These are phyloP conservation scores for Diacarnus erythraeanus DNA, from an alignment of 37 sponge, comb jelly and placozoan genomes.

Conservation along the genomic window DNA sequence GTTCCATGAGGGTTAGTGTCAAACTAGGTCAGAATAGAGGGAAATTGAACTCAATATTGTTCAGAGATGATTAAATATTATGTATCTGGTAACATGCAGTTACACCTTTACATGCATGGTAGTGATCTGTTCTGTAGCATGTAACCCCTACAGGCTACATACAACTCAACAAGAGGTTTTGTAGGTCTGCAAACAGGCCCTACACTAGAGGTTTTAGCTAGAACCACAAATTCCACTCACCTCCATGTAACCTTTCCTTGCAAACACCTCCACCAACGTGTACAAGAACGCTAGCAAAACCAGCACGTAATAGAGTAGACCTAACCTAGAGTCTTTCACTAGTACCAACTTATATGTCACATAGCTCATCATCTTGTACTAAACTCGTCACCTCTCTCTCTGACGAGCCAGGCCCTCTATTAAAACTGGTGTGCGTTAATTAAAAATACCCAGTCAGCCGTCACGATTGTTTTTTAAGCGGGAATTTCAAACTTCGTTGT, in stretches of 20 bases:
- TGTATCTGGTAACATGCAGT: too few relatives aligned
- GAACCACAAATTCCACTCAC: slow-evolving; percentile 8
- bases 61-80: too few relatives aligned
- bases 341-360: slow-evolving; percentile 83
- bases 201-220: not conserved
- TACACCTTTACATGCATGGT: too few relatives aligned
- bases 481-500: slow-evolving; percentile 4
- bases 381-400: not conserved
- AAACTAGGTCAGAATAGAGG: slow-evolving; percentile 38
- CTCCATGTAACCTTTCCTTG: slow-evolving; percentile 75
- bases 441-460: not conserved
- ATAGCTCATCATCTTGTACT: slow-evolving; percentile 62
- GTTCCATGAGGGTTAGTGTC: slow-evolving; percentile 80
- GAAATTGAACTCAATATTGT: too few relatives aligned
- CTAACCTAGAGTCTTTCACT: slow-evolving; percentile 70
- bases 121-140: too few relatives aligned
- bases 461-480: not conserved
- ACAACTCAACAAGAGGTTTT: not conserved
- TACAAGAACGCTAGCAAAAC: slow-evolving; percentile 58
- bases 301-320: slow-evolving; percentile 75
- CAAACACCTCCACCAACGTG: slow-evolving; percentile 66
- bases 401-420: not conserved
- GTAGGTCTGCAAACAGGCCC: too few relatives aligned
- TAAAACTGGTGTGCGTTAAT: slow-evolving; percentile 19
- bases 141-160: too few relatives aligned